Percentiles rank a stretch among this genome's conserved stretches.
Evolutionary conservation across 1,140 invertebrate genomes (phyloP).

Genomic region (Trichomalopsis sarcophagae): DNA sequence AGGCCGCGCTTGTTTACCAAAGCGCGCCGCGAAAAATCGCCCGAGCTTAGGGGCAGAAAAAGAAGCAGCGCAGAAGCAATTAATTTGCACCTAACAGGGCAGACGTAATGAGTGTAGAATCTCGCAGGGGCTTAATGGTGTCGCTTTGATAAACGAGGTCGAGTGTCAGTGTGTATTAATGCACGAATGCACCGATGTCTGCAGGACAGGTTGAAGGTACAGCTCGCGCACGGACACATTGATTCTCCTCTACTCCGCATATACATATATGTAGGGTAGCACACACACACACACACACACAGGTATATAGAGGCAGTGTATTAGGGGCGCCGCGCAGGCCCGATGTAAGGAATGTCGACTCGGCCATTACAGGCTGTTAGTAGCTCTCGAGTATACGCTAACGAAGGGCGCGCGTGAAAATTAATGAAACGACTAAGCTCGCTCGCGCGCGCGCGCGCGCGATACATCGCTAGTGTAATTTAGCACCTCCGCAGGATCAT

Average conservation of each 20-base stretch:
- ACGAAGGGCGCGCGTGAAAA: not conserved
- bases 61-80: conserved; percentile 22
- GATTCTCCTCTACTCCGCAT: too few species aligned
- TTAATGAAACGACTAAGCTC: not conserved
- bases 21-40: not conserved
- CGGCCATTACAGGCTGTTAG: not conserved
- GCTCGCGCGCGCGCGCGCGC: too few species aligned
- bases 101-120: not conserved
- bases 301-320: not conserved
- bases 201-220: not conserved
- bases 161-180: not conserved
- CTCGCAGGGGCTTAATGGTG: not conserved
- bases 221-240: too few species aligned
- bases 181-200: not conserved
- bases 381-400: not conserved
- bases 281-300: too few species aligned
- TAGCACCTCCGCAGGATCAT: not conserved
- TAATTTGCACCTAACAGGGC: not conserved
- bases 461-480: not conserved
- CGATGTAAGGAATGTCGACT: conserved; percentile 3
- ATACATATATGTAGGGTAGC: too few species aligned
- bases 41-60: not conserved
- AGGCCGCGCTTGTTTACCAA: not conserved
- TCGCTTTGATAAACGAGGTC: not conserved
- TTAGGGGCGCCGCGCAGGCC: not conserved